phyloP scores from a whole-genome alignment of 2,797 vertebrate genomes.

The Eulemur coronatus region DNA sequence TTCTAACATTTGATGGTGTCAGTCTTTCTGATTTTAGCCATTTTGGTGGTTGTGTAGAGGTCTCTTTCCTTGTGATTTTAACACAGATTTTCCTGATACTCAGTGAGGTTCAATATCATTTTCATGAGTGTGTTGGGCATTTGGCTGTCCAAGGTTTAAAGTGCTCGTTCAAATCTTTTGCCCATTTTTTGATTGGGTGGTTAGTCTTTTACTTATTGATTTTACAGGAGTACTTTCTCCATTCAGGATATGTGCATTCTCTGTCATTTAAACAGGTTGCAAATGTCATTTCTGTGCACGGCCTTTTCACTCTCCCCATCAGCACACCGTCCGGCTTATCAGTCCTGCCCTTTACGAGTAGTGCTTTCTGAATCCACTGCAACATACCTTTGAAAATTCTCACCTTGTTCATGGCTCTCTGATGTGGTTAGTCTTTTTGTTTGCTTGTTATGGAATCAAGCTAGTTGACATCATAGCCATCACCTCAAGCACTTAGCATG shows the following conservation, averaged over 20 bases:
- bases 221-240: not conserved
- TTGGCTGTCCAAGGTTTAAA: not conserved
- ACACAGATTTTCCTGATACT: rapidly evolving
- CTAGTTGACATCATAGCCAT: not conserved
- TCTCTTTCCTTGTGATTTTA: not conserved
- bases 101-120: not conserved
- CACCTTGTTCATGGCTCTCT: not conserved
- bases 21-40: no score
- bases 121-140: not conserved
- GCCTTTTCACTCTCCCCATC: not conserved
- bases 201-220: not conserved
- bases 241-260: no score
- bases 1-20: no score
- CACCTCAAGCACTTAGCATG: not conserved
- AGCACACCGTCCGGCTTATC: not conserved
- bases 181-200: not conserved
- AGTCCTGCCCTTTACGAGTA: not conserved
- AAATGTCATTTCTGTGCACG: not conserved
- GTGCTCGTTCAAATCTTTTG: not conserved
- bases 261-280: not conserved
- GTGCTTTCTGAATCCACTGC: not conserved
- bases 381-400: not conserved
- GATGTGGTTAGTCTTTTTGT: not conserved
- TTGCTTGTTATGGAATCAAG: not conserved
- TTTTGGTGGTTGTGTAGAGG: no score